These are phyloP conservation scores for Archivesica marissinica DNA, from an alignment of 1,140 invertebrate genomes.

Conservation along the genomic window DNA sequence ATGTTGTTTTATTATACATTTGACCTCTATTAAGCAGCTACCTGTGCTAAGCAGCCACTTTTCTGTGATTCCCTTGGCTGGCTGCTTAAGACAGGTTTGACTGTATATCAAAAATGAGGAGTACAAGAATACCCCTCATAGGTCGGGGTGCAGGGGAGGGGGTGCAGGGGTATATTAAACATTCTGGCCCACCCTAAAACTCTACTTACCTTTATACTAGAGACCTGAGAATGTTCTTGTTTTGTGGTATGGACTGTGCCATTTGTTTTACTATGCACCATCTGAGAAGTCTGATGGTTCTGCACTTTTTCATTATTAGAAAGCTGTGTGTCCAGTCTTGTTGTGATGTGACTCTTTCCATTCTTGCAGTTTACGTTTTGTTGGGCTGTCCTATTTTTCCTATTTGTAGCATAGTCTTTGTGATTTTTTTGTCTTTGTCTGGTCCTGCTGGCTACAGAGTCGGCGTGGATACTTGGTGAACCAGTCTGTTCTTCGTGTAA, in stretches of 20 bases:
- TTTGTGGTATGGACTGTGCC: neutral
- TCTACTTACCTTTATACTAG: slow-evolving; percentile 26
- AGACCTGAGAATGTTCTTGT: neutral
- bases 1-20: no score
- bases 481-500: neutral
- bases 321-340: no score
- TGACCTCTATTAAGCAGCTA: no score
- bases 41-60: no score
- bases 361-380: neutral
- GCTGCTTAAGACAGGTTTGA: no score
- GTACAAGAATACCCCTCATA: no score
- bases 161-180: no score
- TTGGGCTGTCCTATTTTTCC: neutral
- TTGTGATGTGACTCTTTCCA: neutral
- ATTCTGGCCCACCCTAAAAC: no score
- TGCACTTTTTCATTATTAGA: neutral
- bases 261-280: neutral
- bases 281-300: neutral
- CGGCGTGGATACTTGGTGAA: neutral
- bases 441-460: neutral
- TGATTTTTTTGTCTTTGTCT: slow-evolving; percentile 8
- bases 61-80: no score
- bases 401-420: neutral
- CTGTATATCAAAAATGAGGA: no score
- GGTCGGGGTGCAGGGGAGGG: no score